Conservation (phyloP, 2,888 invertebrate genomes). For the Plagiodera versicolora region DNA sequence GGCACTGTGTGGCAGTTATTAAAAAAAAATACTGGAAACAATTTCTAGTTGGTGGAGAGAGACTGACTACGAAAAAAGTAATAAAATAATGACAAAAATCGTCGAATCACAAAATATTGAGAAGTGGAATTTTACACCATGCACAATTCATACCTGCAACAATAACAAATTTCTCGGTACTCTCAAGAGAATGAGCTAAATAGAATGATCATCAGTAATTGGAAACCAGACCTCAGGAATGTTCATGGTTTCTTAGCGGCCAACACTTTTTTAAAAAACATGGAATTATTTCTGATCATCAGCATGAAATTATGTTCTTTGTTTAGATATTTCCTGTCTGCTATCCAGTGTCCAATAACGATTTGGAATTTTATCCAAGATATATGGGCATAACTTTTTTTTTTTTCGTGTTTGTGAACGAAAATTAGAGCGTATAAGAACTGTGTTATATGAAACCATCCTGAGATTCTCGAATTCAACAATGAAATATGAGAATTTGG, state of each 20-base stretch:
- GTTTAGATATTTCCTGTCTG: background rate
- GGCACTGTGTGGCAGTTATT: too few species aligned
- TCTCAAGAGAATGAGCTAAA: background rate
- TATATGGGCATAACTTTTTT: too few species aligned
- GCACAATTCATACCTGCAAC: background rate
- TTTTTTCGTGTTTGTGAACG: background rate
- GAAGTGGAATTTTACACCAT: too few species aligned
- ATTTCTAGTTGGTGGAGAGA: too few species aligned
- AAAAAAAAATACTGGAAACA: too few species aligned
- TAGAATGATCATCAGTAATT: background rate
- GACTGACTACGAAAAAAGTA: too few species aligned
- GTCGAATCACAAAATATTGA: too few species aligned
- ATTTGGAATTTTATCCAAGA: background rate
- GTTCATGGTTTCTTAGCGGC: background rate
- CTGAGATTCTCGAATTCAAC: background rate
- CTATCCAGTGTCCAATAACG: background rate
- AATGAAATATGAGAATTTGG: too few species aligned
- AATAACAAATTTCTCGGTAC: background rate
- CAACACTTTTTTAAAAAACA: background rate
- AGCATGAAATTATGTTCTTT: constrained; percentile 1
- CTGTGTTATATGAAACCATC: background rate
- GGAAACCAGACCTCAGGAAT: background rate
- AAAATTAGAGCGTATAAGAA: background rate
- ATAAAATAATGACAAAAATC: too few species aligned
- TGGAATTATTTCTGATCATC: background rate